These are phyloP conservation scores for Origma solitaria DNA, from an alignment of 2,113 vertebrate genomes.

Conservation along the genomic window DNA sequence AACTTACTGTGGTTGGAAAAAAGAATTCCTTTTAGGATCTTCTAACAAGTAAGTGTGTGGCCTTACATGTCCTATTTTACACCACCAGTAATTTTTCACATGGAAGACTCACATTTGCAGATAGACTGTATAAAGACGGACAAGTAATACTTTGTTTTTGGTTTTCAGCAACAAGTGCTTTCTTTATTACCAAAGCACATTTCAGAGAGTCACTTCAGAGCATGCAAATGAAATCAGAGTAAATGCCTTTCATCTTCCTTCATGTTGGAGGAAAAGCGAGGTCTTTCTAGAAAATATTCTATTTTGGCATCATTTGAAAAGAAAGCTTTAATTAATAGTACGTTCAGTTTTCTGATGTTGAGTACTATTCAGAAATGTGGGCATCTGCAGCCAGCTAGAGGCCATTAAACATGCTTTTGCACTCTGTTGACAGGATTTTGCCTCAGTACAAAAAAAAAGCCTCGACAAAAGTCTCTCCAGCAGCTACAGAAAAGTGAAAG, in stretches of 20 bases:
- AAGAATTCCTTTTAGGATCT: background rate
- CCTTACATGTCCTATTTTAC: background rate
- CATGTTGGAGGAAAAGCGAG: background rate
- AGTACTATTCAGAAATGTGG: conserved; percentile 55
- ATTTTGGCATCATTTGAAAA: conserved; percentile 47
- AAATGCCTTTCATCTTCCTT: conserved; percentile 49
- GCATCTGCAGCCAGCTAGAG: conserved; percentile 54
- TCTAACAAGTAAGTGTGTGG: background rate
- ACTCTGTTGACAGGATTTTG: conserved; percentile 46
- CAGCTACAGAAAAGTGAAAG: conserved; percentile 34
- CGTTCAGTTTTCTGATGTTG: conserved; percentile 53
- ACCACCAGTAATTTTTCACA: background rate
- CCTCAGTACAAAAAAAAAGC: conserved; percentile 31
- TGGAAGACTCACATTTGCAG: background rate
- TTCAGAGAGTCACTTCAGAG: conserved; percentile 57
- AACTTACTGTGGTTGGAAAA: background rate
- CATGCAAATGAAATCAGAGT: conserved; percentile 57
- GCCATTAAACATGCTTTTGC: conserved; percentile 59
- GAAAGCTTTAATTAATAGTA: conserved; percentile 56
- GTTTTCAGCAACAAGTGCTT: conserved; percentile 24
- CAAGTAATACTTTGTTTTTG: conserved; percentile 37
- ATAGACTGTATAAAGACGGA: background rate
- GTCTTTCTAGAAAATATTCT: conserved; percentile 38
- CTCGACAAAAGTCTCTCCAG: conserved; percentile 52
- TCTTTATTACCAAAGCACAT: conserved; percentile 39